phyloP scores from a whole-genome alignment of 2,888 invertebrate species.

The Lordiphosa andalusiaca region DNA sequence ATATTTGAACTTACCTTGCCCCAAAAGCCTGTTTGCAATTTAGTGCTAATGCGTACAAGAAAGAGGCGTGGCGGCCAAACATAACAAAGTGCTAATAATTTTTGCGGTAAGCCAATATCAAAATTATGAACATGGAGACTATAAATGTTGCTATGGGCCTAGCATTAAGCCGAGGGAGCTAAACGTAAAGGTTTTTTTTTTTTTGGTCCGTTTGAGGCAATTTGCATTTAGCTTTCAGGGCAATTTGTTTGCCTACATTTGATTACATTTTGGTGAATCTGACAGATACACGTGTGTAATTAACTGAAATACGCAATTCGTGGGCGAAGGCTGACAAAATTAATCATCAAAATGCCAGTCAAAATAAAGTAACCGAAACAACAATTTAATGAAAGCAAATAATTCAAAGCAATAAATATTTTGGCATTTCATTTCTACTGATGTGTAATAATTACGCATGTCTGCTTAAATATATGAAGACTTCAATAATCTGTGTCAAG shows the following conservation, averaged over 20 bases:
- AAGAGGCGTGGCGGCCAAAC: conserved; percentile 62
- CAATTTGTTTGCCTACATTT: conserved; percentile 36
- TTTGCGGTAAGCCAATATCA: conserved; percentile 32
- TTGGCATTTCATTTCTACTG: conserved; percentile 10
- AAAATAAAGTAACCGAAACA: conserved; percentile 7
- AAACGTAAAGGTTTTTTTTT: conserved; percentile 15
- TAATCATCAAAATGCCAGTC: conserved; percentile 27
- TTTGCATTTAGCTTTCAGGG: conserved; percentile 17
- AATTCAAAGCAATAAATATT: conserved; percentile 14
- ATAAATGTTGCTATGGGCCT: conserved; percentile 26
- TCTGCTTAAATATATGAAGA: not conserved
- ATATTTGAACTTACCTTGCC: conserved; percentile 8
- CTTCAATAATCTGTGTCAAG: conserved; percentile 57
- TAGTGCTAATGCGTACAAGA: conserved; percentile 70
- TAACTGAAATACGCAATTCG: conserved; percentile 31
- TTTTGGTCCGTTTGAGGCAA: conserved; percentile 14
- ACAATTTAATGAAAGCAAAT: conserved; percentile 44
- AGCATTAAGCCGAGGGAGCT: conserved; percentile 3
- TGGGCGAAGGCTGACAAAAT: conserved; percentile 57
- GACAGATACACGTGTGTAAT: conserved; percentile 53
- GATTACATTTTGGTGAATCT: conserved; percentile 41
- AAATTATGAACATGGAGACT: conserved; percentile 49
- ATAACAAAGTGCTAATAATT: conserved; percentile 71
- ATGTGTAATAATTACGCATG: conserved; percentile 14
- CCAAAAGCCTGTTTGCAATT: conserved; percentile 39